phyloP scores from a whole-genome alignment of 2,113 vertebrate species.

The Butorides virescens region DNA sequence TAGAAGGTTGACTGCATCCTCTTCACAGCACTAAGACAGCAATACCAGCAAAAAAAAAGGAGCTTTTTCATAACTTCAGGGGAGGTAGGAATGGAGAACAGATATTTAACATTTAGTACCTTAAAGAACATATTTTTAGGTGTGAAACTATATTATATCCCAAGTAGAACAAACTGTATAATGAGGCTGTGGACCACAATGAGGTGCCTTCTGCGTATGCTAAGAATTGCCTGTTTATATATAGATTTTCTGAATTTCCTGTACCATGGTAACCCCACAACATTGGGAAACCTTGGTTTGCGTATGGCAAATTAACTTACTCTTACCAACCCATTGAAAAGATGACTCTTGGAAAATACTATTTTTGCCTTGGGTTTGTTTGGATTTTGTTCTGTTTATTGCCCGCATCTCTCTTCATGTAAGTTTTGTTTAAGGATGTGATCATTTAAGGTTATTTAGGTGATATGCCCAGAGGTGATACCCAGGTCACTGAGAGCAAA shows the following conservation, averaged over 20 bases:
- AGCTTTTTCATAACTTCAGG: background rate
- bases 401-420: accelerated
- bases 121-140: background rate
- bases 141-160: background rate
- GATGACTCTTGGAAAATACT: background rate
- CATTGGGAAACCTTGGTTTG: background rate
- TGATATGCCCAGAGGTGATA: background rate
- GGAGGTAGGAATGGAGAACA: background rate
- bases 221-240: background rate
- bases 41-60: background rate
- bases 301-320: background rate
- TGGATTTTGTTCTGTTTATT: background rate
- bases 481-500: background rate
- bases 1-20: background rate
- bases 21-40: background rate
- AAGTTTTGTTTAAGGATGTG: background rate
- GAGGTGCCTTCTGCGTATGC: background rate
- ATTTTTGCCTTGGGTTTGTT: background rate
- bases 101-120: background rate
- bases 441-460: background rate
- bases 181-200: background rate
- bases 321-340: background rate
- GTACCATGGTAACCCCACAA: background rate
- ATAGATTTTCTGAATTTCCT: background rate
- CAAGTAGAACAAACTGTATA: background rate